Conservation (phyloP, 2,797 vertebrate species). For the Neopelma chrysocephalum region DNA sequence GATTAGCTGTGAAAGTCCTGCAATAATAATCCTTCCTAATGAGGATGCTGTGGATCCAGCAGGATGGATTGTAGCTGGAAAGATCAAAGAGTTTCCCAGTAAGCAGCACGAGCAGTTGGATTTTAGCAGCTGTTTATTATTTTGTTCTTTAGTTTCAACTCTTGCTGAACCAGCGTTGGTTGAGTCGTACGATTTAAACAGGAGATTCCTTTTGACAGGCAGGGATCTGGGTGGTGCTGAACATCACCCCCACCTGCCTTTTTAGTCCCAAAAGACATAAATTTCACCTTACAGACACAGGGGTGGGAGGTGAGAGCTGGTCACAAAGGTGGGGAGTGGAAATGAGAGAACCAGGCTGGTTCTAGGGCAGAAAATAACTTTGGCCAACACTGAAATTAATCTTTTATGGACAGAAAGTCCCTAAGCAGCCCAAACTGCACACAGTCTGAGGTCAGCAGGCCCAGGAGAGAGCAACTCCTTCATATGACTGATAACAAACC, state of each 20-base stretch:
- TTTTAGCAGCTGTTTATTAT: not conserved
- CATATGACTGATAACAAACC: not conserved
- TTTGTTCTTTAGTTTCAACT: not conserved
- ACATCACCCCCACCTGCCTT: not conserved
- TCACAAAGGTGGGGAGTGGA: not conserved
- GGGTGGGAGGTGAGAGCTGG: not conserved
- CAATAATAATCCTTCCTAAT: not conserved
- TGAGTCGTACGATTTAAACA: not conserved
- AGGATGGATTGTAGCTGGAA: not conserved
- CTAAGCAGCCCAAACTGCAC: not conserved
- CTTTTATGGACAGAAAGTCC: not conserved
- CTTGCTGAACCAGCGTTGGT: not conserved
- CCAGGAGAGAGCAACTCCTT: not conserved
- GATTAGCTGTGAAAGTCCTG: not conserved
- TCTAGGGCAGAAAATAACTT: not conserved
- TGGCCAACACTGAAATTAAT: not conserved
- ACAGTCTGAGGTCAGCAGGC: not conserved
- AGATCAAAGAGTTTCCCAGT: not conserved
- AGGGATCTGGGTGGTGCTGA: not conserved
- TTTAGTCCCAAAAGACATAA: not conserved
- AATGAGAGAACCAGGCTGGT: not conserved
- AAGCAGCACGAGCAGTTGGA: not conserved
- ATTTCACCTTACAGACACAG: rapidly evolving
- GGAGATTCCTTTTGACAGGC: not conserved
- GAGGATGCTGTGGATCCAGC: not conserved